Evolutionary conservation across 2,797 vertebrate genomes (phyloP), one percentile per base, ranked within the genome.

Genomic region (Pempheris klunzingeri): DNA sequence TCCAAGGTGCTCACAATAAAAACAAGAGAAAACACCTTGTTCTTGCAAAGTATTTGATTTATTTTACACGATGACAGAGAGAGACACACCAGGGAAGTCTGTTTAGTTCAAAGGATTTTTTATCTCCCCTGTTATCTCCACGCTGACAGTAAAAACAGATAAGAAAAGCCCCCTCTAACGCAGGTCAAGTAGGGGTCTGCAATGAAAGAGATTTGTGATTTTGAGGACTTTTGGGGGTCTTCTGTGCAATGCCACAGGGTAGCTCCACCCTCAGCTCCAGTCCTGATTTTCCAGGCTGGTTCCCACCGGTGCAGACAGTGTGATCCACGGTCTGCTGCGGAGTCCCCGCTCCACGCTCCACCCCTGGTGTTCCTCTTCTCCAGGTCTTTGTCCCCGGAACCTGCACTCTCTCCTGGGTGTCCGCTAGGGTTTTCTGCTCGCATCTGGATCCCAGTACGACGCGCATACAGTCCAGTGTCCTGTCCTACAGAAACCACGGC

Each of bases 381-480:
- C 92, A 86, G 75, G 87, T 92, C 94, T 94, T 95, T 95, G 93
- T 94, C 93, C 90, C 91, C 92, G 91, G 94, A 94, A 94, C 92
- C 90, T 61, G 82, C 84, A 10, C 74, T 86, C 90, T 10, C 76
- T 88, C 85, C 88, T 84, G 85, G 80, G 78, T 81, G 82, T 91
- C 90, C 92, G 67, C 83, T 78, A 84, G 88, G 87, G 68, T 57
- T 89, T 77, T 70, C 59, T 67, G 55, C 68, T 87, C 78, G 90
- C 93, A 90, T 94, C 92, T 93, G 93, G 91, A 94, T 90, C 86
- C 81, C 86, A 77, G 83, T 63, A 53, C 81, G 76, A 77, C 77
- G 4, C 62, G 69, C 83, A 20, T 22, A 74, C 76, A 81, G 87
- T 78, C 78, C 72, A 30, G 78, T 14, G 81, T 74, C 77, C 82